These are phyloP conservation scores for Apotomis betuletana DNA, from an alignment of 2,888 invertebrate genomes.

Conservation along the genomic window DNA sequence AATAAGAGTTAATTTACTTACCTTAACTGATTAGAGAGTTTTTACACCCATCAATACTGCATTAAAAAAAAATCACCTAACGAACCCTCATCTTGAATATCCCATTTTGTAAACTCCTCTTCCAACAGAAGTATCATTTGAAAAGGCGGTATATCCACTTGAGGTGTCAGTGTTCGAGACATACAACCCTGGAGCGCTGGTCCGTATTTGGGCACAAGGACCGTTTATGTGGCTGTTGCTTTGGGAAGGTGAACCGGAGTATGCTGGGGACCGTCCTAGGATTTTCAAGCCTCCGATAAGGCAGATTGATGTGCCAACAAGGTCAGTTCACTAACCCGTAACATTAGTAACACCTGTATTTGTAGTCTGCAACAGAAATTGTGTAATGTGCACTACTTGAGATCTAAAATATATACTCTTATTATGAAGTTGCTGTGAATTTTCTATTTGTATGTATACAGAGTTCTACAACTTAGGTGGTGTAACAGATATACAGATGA, in stretches of 20 bases:
- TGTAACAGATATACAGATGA: too few species aligned
- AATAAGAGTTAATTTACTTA: background rate
- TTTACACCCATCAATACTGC: background rate
- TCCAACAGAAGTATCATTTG: slow-evolving; percentile 86
- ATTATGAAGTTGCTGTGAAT: too few species aligned
- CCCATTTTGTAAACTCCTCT: slow-evolving; percentile 53
- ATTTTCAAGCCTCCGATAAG: slow-evolving; percentile 90
- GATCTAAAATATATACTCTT: too few species aligned
- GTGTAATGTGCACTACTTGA: too few species aligned
- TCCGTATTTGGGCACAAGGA: slow-evolving; percentile 89
- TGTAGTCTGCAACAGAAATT: too few species aligned
- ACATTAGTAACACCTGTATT: background rate
- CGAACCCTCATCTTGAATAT: slow-evolving; percentile 24
- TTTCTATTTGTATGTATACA: too few species aligned
- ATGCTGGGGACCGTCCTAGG: slow-evolving; percentile 85
- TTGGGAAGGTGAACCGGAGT: slow-evolving; percentile 89
- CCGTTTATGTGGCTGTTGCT: slow-evolving; percentile 86
- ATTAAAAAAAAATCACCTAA: background rate
- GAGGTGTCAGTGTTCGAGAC: slow-evolving; percentile 91
- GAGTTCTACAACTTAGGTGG: too few species aligned
- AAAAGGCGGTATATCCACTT: slow-evolving; percentile 86
- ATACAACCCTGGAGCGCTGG: slow-evolving; percentile 92
- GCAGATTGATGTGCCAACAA: slow-evolving; percentile 75
- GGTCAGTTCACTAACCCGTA: slow-evolving; percentile 52
- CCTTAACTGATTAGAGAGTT: background rate